Base-by-base conservation (phyloP, 2,113 vertebrate genomes). In the Anoplopoma fimbria region DNA sequence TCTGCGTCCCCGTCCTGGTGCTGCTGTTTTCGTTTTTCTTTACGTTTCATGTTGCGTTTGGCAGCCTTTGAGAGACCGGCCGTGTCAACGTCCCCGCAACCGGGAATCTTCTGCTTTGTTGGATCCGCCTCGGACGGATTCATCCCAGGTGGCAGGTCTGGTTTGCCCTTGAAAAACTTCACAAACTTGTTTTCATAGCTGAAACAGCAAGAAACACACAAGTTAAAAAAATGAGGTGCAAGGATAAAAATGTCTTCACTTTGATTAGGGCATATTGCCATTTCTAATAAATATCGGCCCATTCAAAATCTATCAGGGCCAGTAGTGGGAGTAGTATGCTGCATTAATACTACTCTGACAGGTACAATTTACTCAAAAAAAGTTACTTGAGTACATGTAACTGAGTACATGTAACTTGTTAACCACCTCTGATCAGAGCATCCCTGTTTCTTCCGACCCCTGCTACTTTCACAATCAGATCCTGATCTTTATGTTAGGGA, bases 141-240 rank as follows among this genome's bases (percentile, higher is more conserved):
- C 91, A 99, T 90, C 25, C 98, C 98, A 0, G 98, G 98, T 0
- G 98, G 98, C 47, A 99, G 94, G 55, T 98, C 97, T 0, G 98
- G 97, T 93, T 99, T 99, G 91, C 97, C 96, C 91, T 97, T 97
- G 90, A 99, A 99, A 87, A 99, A 99, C 93, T 99, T 99, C 25
- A 99, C 98, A 67, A 96, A 99, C 77, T 99, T 99, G 91, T 99
- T 99, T 93, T 99, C 98, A 77, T 99, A 99, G 33, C 98, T 99
- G 91, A 49, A 80, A 38, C 70, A 83, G 15, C 31, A 90, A 75
- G 58, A 87, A 67, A 86, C 17, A 75, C 17, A 75, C 23, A 77
- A 40, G 38, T 23, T 38, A 25, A 5, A 57, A 71, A 40, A 68
- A 9, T 21, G 1, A 49, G 17, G 8, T 33, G 6, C 68, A 49